Percentiles rank a stretch among this genome's conserved stretches.
phyloP scores from a whole-genome alignment of 2,113 vertebrate genomes.

The Centrocercus urophasianus region DNA sequence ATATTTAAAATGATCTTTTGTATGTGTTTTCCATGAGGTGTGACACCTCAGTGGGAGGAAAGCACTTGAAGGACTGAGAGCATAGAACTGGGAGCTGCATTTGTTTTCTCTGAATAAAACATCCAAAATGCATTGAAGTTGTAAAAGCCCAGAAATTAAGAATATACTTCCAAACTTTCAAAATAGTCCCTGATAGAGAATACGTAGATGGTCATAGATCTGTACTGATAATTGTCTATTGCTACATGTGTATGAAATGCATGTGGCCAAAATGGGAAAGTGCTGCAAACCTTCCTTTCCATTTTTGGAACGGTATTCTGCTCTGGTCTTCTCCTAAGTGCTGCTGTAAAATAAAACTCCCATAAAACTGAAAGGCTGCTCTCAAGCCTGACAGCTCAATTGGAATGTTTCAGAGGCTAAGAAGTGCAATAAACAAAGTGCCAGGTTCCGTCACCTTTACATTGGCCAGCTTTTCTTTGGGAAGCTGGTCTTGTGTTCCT shows the following conservation, averaged over 20 bases:
- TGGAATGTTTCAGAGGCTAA: neutral
- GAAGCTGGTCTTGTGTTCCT: neutral
- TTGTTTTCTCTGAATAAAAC: neutral
- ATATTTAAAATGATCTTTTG: neutral
- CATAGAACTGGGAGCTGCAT: neutral
- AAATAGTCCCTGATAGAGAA: neutral
- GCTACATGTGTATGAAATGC: neutral
- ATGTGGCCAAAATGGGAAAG: neutral
- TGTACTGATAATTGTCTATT: neutral
- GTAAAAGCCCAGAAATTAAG: neutral
- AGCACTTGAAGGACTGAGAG: neutral
- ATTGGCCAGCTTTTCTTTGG: neutral
- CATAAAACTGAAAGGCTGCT: conserved; percentile 38
- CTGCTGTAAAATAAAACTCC: conserved; percentile 22
- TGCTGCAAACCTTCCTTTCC: conserved; percentile 15
- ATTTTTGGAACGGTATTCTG: conserved; percentile 39
- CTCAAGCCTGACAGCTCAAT: neutral
- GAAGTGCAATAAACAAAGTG: neutral
- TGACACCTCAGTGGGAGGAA: neutral
- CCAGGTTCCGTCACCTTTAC: conserved; percentile 23
- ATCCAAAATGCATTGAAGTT: neutral
- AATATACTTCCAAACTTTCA: neutral
- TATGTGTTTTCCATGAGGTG: neutral
- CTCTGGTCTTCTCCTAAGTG: neutral
- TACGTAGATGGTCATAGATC: neutral